A percentile compares a stretch with the other conserved stretches of the same genome.
Evolutionary conservation across 2,888 invertebrate species (phyloP).

Genomic region (Timema cristinae): DNA sequence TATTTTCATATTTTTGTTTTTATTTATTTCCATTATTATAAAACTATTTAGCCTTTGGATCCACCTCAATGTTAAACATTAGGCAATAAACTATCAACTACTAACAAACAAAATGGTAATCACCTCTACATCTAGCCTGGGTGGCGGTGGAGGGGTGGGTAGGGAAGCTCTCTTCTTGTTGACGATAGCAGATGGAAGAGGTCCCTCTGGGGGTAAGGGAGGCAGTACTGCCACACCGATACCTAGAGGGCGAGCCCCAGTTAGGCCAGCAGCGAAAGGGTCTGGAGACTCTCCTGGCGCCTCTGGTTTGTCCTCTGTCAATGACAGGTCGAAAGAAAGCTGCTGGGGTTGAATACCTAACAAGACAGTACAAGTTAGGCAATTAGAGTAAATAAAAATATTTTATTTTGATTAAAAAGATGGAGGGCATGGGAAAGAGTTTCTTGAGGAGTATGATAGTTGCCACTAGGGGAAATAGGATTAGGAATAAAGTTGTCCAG

Average conservation of each 20-base stretch:
- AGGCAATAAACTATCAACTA: too few species aligned
- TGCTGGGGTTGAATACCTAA: slow-evolving; percentile 53
- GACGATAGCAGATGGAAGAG: slow-evolving; percentile 48
- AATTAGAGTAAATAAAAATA: too few species aligned
- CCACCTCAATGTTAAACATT: too few species aligned
- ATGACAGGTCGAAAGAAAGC: slow-evolving; percentile 50
- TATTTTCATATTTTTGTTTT: too few species aligned
- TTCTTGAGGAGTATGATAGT: too few species aligned
- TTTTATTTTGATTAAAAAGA: too few species aligned
- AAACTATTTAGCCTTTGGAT: too few species aligned
- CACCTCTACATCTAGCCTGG: slow-evolving; percentile 58
- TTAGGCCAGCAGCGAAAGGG: slow-evolving; percentile 68
- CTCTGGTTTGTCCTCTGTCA: slow-evolving; percentile 59
- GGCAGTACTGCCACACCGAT: slow-evolving; percentile 54
- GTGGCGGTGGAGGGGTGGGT: slow-evolving; percentile 56
- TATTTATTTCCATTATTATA: too few species aligned
- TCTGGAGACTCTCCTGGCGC: slow-evolving; percentile 71
- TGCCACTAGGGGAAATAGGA: too few species aligned
- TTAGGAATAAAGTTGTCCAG: too few species aligned
- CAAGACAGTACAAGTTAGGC: too few species aligned
- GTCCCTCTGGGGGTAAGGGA: slow-evolving; percentile 50
- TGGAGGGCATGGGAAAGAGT: too few species aligned
- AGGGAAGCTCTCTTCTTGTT: slow-evolving; percentile 48
- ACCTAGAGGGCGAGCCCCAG: slow-evolving; percentile 74
- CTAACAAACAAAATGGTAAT: slow-evolving; percentile 30